Base-by-base conservation (phyloP, 2,888 invertebrate genomes). In the Conistra vaccinii region DNA sequence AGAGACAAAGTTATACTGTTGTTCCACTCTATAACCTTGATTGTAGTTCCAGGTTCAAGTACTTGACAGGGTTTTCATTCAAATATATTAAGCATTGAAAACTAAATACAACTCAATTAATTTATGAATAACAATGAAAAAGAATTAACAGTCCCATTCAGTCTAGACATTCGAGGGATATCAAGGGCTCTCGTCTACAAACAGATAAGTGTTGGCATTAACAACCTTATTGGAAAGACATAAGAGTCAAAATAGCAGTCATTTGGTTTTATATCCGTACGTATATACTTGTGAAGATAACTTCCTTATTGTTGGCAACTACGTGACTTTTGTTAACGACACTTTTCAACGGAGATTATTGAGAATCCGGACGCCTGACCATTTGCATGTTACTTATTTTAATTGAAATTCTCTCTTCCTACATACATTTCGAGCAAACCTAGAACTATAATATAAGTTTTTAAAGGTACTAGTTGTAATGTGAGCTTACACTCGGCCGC, bases 311-410 rank as follows among this genome's bases (percentile, higher is more conserved):
- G 87, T 83, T 81, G 63, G 85, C 83, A 83, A 78, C 87, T 88
- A 92, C 93, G 93, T 93, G 93, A 89, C 90, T 91, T 91, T 87
- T 83, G 88, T 86, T 92, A 92, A 93, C 89, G 92, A 92, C 78
- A 92, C 89, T 78, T 80, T 85, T 90, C 83, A 75, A 71, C 76
- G 74, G 78, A 70, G 57, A 66, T 69, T 68, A 79, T 78, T 72
- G 80, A 76, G 62, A 67, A 66, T 62, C 73, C 70, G 73, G 71
- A 65, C 60, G 69, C 74, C 80, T 78, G 79, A 76, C 75, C 67
- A 77, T 84, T 85, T 78, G 73, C 69, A 81, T 78, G 73, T 72
- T 61, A 73, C 69, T 69, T 72, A 69, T 71, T 82, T 82, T 73
- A 83, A 77, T 85, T 82, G 58, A 73, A 85, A 69, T 72, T 70